Conservation (phyloP, 2,888 invertebrate species). For the Drosophila ustulata region DNA sequence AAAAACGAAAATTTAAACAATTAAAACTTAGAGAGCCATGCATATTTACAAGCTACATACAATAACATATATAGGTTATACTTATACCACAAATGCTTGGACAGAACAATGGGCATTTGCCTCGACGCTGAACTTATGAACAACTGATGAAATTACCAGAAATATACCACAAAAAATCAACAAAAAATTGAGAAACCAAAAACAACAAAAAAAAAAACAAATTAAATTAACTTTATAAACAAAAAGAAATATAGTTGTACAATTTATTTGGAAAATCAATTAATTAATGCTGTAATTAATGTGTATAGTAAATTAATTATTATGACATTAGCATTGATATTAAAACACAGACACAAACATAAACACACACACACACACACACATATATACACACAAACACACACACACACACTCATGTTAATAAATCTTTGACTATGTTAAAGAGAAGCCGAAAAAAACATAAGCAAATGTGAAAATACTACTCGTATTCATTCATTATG, state of each 20-base stretch:
- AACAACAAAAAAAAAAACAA: slow-evolving; percentile 4
- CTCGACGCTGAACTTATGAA: slow-evolving; percentile 55
- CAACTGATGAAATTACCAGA: slow-evolving; percentile 42
- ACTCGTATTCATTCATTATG: slow-evolving; percentile 44
- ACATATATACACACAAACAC: slow-evolving; percentile 25
- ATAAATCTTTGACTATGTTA: slow-evolving; percentile 49
- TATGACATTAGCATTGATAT: slow-evolving; percentile 62
- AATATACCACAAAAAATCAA: slow-evolving; percentile 5
- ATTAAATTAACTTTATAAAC: slow-evolving; percentile 25
- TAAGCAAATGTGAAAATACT: slow-evolving; percentile 24
- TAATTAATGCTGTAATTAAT: slow-evolving; percentile 74
- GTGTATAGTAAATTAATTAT: slow-evolving; percentile 74
- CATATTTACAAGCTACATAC: slow-evolving; percentile 36
- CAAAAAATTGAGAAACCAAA: slow-evolving; percentile 8
- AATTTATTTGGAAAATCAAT: slow-evolving; percentile 69
- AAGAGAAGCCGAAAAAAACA: slow-evolving; percentile 18
- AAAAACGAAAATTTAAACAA: slow-evolving; percentile 1
- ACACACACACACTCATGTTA: slow-evolving; percentile 45
- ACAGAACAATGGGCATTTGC: slow-evolving; percentile 37
- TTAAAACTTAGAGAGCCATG: slow-evolving; percentile 23
- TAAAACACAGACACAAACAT: slow-evolving; percentile 29
- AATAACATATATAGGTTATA: slow-evolving; percentile 33
- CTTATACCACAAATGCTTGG: slow-evolving; percentile 47
- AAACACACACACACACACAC: slow-evolving; percentile 30
- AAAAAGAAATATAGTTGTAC: slow-evolving; percentile 52